Evolutionary conservation across 2,113 vertebrate species (phyloP).

Genomic region (Paraplagusia blochii): DNA sequence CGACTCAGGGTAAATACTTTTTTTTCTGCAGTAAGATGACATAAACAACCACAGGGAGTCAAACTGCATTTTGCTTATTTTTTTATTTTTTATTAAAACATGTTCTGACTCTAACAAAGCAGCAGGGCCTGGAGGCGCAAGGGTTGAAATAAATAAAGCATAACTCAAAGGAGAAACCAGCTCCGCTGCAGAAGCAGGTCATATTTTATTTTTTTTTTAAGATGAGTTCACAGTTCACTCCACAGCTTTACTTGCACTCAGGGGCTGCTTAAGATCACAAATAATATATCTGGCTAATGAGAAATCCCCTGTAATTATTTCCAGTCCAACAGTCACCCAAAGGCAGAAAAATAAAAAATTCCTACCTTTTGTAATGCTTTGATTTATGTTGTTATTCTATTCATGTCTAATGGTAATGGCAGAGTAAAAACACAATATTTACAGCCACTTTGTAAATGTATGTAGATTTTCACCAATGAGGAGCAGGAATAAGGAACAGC

Average conservation of each 20-base stretch:
- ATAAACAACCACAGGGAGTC: constrained; percentile 8
- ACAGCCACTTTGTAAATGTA: too few relatives aligned
- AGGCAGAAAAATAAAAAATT: background rate
- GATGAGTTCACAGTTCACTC: constrained; percentile 6
- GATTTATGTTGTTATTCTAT: too few relatives aligned
- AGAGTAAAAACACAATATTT: too few relatives aligned
- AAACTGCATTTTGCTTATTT: constrained; percentile 2
- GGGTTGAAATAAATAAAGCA: background rate
- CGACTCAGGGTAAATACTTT: background rate
- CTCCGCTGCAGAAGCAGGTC: background rate
- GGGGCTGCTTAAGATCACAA: background rate
- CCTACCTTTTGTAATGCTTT: background rate
- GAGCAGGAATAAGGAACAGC: too few relatives aligned
- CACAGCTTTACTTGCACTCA: background rate
- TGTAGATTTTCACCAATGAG: too few relatives aligned
- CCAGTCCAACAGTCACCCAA: background rate
- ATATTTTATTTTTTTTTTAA: background rate
- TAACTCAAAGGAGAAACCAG: constrained; percentile 2
- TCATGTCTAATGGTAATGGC: too few relatives aligned
- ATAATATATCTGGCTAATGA: constrained; percentile 1
- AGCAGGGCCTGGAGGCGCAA: background rate
- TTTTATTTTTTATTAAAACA: constrained; percentile 16
- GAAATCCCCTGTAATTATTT: constrained; percentile 6
- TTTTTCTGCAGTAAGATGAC: constrained; percentile 17
- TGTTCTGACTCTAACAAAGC: constrained; percentile 16